A percentile compares a stretch with the other conserved stretches of the same genome.
phyloP scores from a whole-genome alignment of 1,140 invertebrate genomes.

The Drosophila miranda region DNA sequence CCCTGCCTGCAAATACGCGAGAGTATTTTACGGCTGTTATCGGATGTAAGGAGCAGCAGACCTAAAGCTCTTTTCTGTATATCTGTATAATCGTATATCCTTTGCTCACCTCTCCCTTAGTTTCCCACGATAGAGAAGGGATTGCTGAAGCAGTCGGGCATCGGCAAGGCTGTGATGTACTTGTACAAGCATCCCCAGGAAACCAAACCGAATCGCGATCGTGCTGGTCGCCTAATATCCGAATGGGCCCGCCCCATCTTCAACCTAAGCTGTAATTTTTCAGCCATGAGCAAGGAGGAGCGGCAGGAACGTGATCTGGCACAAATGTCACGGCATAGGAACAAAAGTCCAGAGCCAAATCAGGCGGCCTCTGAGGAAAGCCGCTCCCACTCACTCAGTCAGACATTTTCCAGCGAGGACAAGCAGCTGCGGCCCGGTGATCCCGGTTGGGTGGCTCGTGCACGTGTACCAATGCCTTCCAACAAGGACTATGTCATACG shows the following conservation, averaged over 20 bases:
- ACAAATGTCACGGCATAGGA: constrained; percentile 89
- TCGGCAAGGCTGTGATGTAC: constrained; percentile 99
- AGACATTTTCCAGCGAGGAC: constrained; percentile 74
- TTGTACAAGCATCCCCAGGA: constrained; percentile 99
- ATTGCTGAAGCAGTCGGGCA: constrained; percentile 95
- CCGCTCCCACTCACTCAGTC: constrained; percentile 84
- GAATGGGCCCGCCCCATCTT: constrained; percentile 99
- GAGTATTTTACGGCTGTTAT: constrained; percentile 92
- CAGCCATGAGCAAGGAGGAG: constrained; percentile 93
- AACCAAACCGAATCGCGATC: constrained; percentile 95
- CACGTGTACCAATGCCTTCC: constrained; percentile 96
- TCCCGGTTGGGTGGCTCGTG: constrained; percentile 96
- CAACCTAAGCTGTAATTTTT: constrained; percentile 97
- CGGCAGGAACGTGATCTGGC: constrained; percentile 95
- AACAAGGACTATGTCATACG: constrained; percentile 98
- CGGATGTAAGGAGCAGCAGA: constrained; percentile 87
- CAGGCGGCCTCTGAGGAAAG: constrained; percentile 82
- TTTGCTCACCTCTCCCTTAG: constrained; percentile 82
- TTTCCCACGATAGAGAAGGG: constrained; percentile 95
- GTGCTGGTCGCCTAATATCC: constrained; percentile 95
- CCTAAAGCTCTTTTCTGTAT: neutral
- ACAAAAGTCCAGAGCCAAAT: constrained; percentile 82
- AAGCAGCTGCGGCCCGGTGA: constrained; percentile 92
- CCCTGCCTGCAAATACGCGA: constrained; percentile 96
- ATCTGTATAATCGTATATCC: too few species aligned